Conservation (phyloP, 2,888 invertebrate species). For the Chrysodeixis includens region DNA sequence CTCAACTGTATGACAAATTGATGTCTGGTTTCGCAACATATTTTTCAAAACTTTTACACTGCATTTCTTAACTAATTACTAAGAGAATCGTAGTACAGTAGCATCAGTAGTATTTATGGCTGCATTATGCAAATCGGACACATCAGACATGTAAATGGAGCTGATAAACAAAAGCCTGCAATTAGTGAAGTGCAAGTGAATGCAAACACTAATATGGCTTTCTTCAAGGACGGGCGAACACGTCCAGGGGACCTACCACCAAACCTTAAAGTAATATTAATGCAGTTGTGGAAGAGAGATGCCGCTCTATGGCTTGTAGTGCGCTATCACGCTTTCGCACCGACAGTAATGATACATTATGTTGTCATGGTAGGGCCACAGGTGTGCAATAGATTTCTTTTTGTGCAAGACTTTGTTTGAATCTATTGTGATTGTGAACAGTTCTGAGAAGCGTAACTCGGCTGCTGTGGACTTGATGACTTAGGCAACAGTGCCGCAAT, state of each 20-base stretch:
- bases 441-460: constrained; percentile 1
- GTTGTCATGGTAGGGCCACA: too few relatives aligned
- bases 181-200: constrained; percentile 44
- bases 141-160: constrained; percentile 35
- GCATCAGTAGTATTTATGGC: constrained; percentile 12
- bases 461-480: constrained; percentile 1
- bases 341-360: too few relatives aligned
- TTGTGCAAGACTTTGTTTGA: constrained; percentile 5
- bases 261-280: too few relatives aligned
- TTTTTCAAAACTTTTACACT: not conserved
- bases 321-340: too few relatives aligned
- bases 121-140: constrained; percentile 43
- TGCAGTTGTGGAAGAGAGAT: too few relatives aligned
- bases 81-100: constrained; percentile 6
- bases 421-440: not conserved
- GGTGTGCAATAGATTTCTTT: not conserved
- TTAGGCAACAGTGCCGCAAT: constrained; percentile 21
- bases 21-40: not conserved
- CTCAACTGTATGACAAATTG: too few relatives aligned
- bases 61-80: constrained; percentile 17
- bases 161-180: constrained; percentile 16
- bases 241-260: not conserved
- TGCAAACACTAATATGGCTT: constrained; percentile 24
- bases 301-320: too few relatives aligned
- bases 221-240: constrained; percentile 4